Evolutionary conservation across 2,888 invertebrate genomes (phyloP).

Genomic region (Hemistola chrysoprasaria): DNA sequence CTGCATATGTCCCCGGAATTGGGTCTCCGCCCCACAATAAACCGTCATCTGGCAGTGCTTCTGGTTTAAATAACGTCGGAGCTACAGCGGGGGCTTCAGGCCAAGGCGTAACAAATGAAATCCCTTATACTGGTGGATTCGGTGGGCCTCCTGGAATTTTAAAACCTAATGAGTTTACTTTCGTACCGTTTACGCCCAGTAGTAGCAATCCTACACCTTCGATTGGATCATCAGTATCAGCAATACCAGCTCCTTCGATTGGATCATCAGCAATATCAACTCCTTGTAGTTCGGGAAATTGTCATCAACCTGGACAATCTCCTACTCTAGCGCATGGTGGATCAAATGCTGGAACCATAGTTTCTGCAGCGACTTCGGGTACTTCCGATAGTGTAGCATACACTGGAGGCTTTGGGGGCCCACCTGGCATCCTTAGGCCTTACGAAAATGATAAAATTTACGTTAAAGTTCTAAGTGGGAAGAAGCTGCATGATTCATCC

Average conservation of each 20-base stretch:
- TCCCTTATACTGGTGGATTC: constrained; percentile 48
- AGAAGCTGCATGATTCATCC: constrained; percentile 21
- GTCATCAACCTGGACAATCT: constrained; percentile 10
- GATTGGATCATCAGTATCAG: constrained; percentile 1
- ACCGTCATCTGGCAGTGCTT: constrained; percentile 12
- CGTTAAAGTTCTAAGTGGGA: constrained; percentile 13
- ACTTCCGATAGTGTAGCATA: constrained; percentile 41
- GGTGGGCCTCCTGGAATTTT: constrained; percentile 51
- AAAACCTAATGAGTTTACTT: constrained; percentile 47
- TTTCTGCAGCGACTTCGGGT: constrained; percentile 19
- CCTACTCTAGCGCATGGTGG: constrained; percentile 9
- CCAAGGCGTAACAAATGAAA: constrained; percentile 28
- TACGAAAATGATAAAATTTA: constrained; percentile 52
- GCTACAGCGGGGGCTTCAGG: constrained; percentile 14
- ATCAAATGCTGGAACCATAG: constrained; percentile 12
- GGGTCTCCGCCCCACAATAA: constrained; percentile 7
- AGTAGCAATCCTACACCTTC: constrained; percentile 3
- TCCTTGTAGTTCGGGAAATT: constrained; percentile 24
- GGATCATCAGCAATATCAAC: constrained; percentile 5
- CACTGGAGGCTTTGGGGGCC: constrained; percentile 70
- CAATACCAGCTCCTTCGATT: constrained; percentile 2
- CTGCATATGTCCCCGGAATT: constrained; percentile 10
- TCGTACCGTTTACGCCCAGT: constrained; percentile 21
- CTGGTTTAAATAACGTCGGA: constrained; percentile 9
- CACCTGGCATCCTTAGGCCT: constrained; percentile 66